Evolutionary conservation across 2,888 invertebrate species (phyloP).

Genomic region (Tryphoninae sp.): DNA sequence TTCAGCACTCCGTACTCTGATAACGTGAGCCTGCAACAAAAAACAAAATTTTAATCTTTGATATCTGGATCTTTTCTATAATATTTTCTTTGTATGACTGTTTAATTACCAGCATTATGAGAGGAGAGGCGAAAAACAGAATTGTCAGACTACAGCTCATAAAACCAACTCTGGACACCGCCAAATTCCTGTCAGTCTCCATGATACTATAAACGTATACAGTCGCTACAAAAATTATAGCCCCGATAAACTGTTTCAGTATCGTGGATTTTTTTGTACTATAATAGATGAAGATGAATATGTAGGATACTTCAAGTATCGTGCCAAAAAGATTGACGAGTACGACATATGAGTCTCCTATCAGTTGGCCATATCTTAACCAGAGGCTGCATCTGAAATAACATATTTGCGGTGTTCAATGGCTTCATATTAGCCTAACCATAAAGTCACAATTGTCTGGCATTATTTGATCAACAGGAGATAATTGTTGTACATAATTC

Average conservation of each 20-base stretch:
- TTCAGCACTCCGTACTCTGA: constrained; percentile 90
- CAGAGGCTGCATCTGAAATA: constrained; percentile 88
- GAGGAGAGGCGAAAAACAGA: constrained; percentile 91
- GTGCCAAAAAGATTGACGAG: constrained; percentile 90
- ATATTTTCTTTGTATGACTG: background rate
- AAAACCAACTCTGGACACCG: constrained; percentile 86
- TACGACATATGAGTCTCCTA: constrained; percentile 87
- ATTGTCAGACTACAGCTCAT: constrained; percentile 89
- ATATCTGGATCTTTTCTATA: constrained; percentile 8
- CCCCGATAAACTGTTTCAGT: constrained; percentile 84
- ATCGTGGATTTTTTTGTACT: constrained; percentile 87
- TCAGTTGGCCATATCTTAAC: constrained; percentile 90
- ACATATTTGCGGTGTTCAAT: constrained; percentile 6
- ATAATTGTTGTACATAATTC: background rate
- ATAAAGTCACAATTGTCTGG: background rate
- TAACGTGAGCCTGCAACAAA: constrained; percentile 86
- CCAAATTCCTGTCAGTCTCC: constrained; percentile 83
- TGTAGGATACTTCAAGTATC: constrained; percentile 87
- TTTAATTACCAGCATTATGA: constrained; percentile 86
- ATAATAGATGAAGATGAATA: constrained; percentile 87
- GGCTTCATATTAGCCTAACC: background rate
- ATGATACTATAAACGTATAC: constrained; percentile 84
- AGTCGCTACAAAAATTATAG: constrained; percentile 82
- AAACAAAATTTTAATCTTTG: background rate
- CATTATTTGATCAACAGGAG: background rate